A percentile compares a stretch with the other conserved stretches of the same genome.
phyloP scores from a whole-genome alignment of 2,797 vertebrate species.

The Euthynnus affinis region DNA sequence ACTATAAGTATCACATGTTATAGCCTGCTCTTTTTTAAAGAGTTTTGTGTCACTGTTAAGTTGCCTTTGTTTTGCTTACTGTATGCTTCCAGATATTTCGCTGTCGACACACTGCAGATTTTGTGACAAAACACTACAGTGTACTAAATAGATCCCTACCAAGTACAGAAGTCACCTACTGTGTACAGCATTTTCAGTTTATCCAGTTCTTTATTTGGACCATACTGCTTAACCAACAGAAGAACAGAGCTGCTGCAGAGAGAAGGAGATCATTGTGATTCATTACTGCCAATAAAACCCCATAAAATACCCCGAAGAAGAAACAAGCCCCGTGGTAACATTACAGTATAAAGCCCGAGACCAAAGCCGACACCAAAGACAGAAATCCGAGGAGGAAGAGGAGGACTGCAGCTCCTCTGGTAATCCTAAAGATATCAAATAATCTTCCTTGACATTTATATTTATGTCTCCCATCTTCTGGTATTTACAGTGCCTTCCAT shows the following conservation, averaged over 20 bases:
- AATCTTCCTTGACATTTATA: slow-evolving; percentile 55
- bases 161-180: slow-evolving; percentile 30
- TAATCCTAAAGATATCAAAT: slow-evolving; percentile 56
- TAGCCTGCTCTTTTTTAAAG: neutral
- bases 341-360: slow-evolving; percentile 47
- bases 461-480: slow-evolving; percentile 47
- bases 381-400: slow-evolving; percentile 41
- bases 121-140: neutral
- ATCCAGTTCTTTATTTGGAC: slow-evolving; percentile 52
- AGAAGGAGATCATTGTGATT: slow-evolving; percentile 67
- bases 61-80: neutral
- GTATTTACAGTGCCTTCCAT: slow-evolving; percentile 3
- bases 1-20: neutral
- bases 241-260: slow-evolving; percentile 61
- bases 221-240: slow-evolving; percentile 54
- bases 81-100: neutral
- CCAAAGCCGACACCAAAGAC: slow-evolving; percentile 38
- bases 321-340: slow-evolving; percentile 45
- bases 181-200: slow-evolving; percentile 36
- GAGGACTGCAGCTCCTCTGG: slow-evolving; percentile 25
- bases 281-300: slow-evolving; percentile 69
- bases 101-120: neutral
- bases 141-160: slow-evolving; percentile 7
- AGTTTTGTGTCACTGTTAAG: neutral
- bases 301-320: slow-evolving; percentile 66